A percentile compares a stretch with the other conserved stretches of the same genome.
phyloP scores from a whole-genome alignment of 2,888 invertebrate genomes.

The Anthrax anthrax region DNA sequence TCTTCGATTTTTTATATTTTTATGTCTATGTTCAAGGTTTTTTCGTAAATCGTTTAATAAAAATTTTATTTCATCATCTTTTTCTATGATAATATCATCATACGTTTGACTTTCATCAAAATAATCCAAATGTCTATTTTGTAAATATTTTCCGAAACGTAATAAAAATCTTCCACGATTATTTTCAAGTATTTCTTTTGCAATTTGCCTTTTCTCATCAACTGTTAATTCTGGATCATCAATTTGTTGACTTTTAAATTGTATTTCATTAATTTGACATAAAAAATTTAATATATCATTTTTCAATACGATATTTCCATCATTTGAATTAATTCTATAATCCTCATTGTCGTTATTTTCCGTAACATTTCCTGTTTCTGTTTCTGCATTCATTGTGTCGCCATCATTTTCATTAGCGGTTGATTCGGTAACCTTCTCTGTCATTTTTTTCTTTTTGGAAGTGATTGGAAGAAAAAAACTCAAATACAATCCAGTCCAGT shows the following conservation, averaged over 20 bases:
- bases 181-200: constrained; percentile 44
- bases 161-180: constrained; percentile 57
- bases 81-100: background rate
- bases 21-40: constrained; percentile 39
- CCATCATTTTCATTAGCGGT: background rate
- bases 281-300: constrained; percentile 22
- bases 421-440: background rate
- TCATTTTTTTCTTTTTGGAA: too few species aligned
- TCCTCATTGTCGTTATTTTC: too few species aligned
- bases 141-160: constrained; percentile 61
- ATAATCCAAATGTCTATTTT: constrained; percentile 44
- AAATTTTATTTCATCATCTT: constrained; percentile 39
- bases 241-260: constrained; percentile 71
- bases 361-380: background rate
- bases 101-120: background rate
- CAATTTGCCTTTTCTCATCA: constrained; percentile 55
- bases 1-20: constrained; percentile 60
- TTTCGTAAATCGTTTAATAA: constrained; percentile 47
- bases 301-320: background rate
- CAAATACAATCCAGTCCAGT: too few species aligned
- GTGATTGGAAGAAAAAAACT: too few species aligned
- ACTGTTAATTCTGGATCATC: constrained; percentile 58
- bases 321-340: background rate
- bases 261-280: constrained; percentile 24
- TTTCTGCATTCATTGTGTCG: background rate